A percentile compares a stretch with the other conserved stretches of the same genome.
These are phyloP conservation scores for Hyperoplus lanceolatus DNA, from an alignment of 2,797 vertebrate genomes.

Conservation along the genomic window DNA sequence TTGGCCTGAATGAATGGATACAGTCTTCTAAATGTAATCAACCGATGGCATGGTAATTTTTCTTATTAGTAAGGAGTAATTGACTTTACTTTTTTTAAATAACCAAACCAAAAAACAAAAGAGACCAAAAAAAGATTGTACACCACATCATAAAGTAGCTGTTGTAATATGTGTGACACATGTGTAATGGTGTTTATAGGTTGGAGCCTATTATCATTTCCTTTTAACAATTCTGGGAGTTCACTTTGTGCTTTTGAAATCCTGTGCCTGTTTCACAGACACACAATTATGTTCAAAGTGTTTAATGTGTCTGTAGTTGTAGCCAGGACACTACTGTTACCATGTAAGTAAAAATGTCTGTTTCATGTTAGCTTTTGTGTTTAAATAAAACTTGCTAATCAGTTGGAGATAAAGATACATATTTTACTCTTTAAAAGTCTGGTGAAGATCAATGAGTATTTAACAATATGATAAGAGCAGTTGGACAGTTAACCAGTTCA, in stretches of 20 bases:
- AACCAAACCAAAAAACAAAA: not conserved
- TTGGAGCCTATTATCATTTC: not conserved
- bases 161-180: conserved; percentile 15
- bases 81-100: not conserved
- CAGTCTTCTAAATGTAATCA: not conserved
- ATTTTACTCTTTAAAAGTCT: not conserved
- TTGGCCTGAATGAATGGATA: not conserved
- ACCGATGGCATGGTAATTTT: not conserved
- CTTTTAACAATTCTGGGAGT: conserved; percentile 7
- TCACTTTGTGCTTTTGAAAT: not conserved
- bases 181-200: conserved; percentile 2
- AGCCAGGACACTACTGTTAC: conserved; percentile 7
- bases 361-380: not conserved
- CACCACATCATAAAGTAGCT: not conserved
- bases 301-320: conserved; percentile 13
- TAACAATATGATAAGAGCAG: not conserved
- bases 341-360: not conserved
- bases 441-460: not conserved
- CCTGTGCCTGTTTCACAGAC: conserved; percentile 4
- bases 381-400: not conserved
- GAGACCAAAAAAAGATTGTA: not conserved
- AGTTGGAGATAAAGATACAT: not conserved
- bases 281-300: not conserved
- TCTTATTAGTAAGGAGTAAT: not conserved
- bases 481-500: not conserved